These are phyloP conservation scores for Parus major DNA, from an alignment of 2,113 vertebrate species.

Conservation along the genomic window DNA sequence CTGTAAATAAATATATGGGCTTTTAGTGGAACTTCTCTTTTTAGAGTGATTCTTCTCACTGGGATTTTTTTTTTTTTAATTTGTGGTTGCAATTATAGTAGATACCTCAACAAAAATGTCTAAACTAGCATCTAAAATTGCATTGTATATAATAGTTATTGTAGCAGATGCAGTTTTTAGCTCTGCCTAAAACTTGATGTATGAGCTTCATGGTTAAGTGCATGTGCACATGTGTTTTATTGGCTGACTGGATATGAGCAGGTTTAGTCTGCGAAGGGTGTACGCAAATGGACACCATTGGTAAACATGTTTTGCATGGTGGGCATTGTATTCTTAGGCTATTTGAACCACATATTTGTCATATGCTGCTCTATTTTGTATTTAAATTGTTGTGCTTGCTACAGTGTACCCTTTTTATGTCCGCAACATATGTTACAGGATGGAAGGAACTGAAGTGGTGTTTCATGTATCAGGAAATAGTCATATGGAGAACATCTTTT, in stretches of 20 bases:
- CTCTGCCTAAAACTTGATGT: not conserved
- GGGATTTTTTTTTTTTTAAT: not conserved
- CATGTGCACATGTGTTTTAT: not conserved
- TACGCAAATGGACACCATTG: not conserved
- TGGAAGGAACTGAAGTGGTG: not conserved
- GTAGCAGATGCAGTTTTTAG: not conserved
- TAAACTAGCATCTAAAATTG: not conserved
- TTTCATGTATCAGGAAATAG: not conserved
- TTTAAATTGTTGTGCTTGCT: not conserved
- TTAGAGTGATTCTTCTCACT: not conserved
- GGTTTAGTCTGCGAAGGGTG: not conserved
- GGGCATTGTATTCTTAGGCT: not conserved
- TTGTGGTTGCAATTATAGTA: not conserved
- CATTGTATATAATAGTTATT: not conserved
- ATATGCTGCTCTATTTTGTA: not conserved
- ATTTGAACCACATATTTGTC: not conserved
- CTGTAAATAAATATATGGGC: not conserved
- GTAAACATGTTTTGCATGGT: not conserved
- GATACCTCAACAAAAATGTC: not conserved
- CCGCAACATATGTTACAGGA: fast-evolving
- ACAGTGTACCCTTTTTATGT: not conserved
- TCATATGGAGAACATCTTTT: not conserved
- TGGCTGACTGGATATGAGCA: not conserved
- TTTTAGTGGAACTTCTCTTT: not conserved
- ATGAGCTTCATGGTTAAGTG: fast-evolving